Evolutionary conservation across 2,797 vertebrate species (phyloP).

Genomic region (Benthosema pterotum): DNA sequence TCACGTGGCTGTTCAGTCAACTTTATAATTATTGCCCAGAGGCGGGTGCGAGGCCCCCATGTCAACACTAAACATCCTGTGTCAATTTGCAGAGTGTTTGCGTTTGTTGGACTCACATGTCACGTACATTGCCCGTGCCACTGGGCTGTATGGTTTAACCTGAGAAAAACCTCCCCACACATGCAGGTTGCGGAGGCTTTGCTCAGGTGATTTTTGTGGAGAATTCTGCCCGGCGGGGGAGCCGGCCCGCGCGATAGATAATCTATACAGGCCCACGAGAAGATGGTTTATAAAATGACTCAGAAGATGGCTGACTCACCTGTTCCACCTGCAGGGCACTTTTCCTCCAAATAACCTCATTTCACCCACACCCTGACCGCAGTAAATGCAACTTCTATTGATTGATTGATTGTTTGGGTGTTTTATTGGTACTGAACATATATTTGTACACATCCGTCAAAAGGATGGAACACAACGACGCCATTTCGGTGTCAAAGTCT

Average conservation of each 20-base stretch:
- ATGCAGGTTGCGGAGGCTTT: neutral
- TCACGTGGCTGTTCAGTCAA: conserved; percentile 9
- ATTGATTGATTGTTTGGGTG: no score
- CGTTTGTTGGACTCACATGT: conserved; percentile 16
- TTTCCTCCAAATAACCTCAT: no score
- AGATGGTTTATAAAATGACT: conserved; percentile 11
- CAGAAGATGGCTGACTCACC: no score
- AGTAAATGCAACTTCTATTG: no score
- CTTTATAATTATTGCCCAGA: conserved; percentile 26
- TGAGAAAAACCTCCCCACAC: conserved; percentile 5
- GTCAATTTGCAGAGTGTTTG: conserved; percentile 28
- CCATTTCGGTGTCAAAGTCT: no score
- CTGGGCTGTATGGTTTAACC: conserved; percentile 9
- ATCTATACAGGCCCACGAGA: neutral
- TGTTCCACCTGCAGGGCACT: no score
- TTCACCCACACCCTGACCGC: no score
- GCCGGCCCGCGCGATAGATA: conserved; percentile 1
- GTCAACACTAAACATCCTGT: conserved; percentile 27
- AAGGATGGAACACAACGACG: no score
- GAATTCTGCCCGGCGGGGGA: no score
- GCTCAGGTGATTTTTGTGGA: neutral
- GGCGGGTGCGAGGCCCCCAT: conserved; percentile 13
- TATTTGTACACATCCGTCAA: no score
- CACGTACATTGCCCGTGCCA: conserved; percentile 6
- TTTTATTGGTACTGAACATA: no score